Percentiles rank a stretch among this genome's conserved stretches.
Evolutionary conservation across 2,888 invertebrate species (phyloP).

Genomic region (Eumacrocentrus americanus): DNA sequence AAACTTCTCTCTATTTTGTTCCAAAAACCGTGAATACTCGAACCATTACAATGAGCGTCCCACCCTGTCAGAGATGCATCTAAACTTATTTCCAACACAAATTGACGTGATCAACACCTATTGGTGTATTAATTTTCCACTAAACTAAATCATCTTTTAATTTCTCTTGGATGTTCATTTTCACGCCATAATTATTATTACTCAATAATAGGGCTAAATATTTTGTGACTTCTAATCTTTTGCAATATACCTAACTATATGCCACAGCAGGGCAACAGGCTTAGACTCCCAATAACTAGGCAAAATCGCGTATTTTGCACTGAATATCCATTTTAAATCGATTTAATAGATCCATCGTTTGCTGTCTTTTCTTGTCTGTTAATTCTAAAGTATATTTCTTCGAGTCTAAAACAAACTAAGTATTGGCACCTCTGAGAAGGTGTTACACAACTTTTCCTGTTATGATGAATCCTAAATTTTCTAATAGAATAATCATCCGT

Average conservation of each 20-base stretch:
- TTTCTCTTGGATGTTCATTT: conserved; percentile 9
- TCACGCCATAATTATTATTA: conserved; percentile 15
- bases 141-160: conserved; percentile 17
- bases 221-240: conserved; percentile 18
- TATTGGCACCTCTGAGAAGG: neutral
- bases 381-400: neutral
- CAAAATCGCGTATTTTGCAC: conserved; percentile 25
- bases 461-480: conserved; percentile 23
- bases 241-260: conserved; percentile 23
- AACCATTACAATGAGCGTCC: conserved; percentile 20
- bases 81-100: conserved; percentile 20
- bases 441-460: neutral
- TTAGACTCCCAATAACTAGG: conserved; percentile 21
- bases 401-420: conserved; percentile 14
- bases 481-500: conserved; percentile 1
- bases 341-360: neutral
- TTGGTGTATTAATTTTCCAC: conserved; percentile 17
- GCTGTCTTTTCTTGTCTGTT: neutral
- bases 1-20: conserved; percentile 10
- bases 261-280: conserved; percentile 21
- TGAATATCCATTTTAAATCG: neutral
- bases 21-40: conserved; percentile 20
- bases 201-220: conserved; percentile 19
- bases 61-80: conserved; percentile 30
- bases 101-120: conserved; percentile 10